A percentile compares a stretch with the other conserved stretches of the same genome.
These are phyloP conservation scores for Xestia xanthographa DNA, from an alignment of 2,888 invertebrate genomes.

Conservation along the genomic window DNA sequence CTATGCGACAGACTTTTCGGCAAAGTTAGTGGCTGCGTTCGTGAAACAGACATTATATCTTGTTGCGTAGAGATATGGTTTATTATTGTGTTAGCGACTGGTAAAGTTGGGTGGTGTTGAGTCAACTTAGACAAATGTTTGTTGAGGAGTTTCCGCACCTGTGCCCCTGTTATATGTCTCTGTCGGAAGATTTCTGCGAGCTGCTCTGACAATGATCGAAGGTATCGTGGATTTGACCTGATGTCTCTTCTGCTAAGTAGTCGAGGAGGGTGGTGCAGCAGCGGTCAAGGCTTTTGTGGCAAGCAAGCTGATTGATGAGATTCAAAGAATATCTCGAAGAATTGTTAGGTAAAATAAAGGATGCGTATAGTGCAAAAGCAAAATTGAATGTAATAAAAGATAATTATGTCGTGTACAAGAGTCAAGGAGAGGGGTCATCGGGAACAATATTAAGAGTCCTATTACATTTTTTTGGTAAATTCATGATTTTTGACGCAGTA, in stretches of 20 bases:
- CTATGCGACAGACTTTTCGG: slow-evolving; percentile 64
- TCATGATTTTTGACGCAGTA: no score
- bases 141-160: slow-evolving; percentile 77
- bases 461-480: no score
- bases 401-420: no score
- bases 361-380: no score
- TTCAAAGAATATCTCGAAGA: no score
- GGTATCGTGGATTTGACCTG: slow-evolving; percentile 61
- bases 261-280: not conserved
- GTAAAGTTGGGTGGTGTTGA: slow-evolving; percentile 58
- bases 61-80: slow-evolving; percentile 60
- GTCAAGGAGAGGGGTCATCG: no score
- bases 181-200: slow-evolving; percentile 73
- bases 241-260: slow-evolving; percentile 41
- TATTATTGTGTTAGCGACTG: slow-evolving; percentile 61
- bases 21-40: slow-evolving; percentile 48
- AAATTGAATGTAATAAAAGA: no score
- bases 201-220: slow-evolving; percentile 79
- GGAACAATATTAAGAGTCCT: no score
- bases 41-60: slow-evolving; percentile 46
- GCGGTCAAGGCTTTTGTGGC: no score
- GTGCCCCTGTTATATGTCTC: slow-evolving; percentile 75
- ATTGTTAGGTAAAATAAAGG: no score
- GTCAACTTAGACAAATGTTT: slow-evolving; percentile 80
- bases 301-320: no score